Evolutionary conservation across 2,888 invertebrate genomes (phyloP).

Genomic region (Perizoma flavofasciatum): DNA sequence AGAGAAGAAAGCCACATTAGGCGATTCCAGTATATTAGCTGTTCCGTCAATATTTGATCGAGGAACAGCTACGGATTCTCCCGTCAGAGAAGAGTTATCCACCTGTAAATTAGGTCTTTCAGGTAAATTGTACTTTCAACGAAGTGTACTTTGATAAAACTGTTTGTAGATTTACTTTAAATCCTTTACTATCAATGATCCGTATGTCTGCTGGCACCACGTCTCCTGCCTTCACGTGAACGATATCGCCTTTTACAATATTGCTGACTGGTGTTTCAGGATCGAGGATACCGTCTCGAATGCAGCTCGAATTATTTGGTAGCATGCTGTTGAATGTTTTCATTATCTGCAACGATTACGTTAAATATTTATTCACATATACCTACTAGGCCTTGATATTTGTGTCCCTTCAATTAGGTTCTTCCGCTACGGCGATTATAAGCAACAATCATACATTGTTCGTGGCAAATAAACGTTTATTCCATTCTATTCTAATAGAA

Average conservation of each 20-base stretch:
- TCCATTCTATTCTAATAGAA: no score
- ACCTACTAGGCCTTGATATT: no score
- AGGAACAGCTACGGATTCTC: constrained; percentile 95
- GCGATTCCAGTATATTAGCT: constrained; percentile 95
- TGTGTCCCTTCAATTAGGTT: no score
- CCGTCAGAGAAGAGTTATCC: constrained; percentile 96
- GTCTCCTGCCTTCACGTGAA: constrained; percentile 94
- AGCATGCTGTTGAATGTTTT: constrained; percentile 99
- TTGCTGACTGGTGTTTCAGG: constrained; percentile 93
- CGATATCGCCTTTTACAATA: constrained; percentile 97
- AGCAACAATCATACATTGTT: no score
- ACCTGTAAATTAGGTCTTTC: constrained; percentile 59
- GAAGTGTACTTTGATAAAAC: neutral
- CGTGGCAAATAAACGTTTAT: no score
- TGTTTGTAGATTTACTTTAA: constrained; percentile 83
- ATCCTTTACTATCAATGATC: constrained; percentile 96
- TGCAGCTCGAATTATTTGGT: constrained; percentile 94
- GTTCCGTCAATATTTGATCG: constrained; percentile 94
- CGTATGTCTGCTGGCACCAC: constrained; percentile 98
- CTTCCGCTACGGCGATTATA: no score
- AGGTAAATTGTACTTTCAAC: neutral
- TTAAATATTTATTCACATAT: no score
- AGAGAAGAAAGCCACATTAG: constrained; percentile 96
- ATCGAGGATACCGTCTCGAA: constrained; percentile 93
- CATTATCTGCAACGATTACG: constrained; percentile 89